phyloP scores from a whole-genome alignment of 2,797 vertebrate species.

The Liparis tanakae region DNA sequence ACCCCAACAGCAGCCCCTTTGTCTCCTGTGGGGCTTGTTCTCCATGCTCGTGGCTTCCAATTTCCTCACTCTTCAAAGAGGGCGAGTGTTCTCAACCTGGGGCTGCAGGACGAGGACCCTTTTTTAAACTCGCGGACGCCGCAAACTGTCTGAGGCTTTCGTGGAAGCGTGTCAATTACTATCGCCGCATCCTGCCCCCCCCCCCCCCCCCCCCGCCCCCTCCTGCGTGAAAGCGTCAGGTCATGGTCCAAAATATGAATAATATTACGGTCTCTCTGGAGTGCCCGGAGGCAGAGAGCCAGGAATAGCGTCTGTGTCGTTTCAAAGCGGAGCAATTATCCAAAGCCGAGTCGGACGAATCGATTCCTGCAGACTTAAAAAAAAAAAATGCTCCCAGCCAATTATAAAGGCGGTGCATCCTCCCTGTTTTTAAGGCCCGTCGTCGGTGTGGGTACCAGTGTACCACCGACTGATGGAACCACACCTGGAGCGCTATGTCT shows the following conservation, averaged over 20 bases:
- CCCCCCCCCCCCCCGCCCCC: conserved; percentile 11
- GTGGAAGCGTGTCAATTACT: conserved; percentile 58
- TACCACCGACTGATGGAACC: conserved; percentile 23
- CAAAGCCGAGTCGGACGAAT: conserved; percentile 68
- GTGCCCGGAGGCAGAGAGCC: conserved; percentile 53
- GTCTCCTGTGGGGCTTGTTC: conserved; percentile 57
- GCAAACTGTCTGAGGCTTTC: conserved; percentile 26
- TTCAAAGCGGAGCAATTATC: conserved; percentile 78
- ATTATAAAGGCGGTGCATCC: conserved; percentile 65
- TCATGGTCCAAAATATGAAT: conserved; percentile 45
- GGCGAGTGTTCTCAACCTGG: conserved; percentile 43
- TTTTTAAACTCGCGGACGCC: conserved; percentile 25
- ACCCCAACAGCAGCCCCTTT: conserved; percentile 61
- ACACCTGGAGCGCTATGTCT: neutral
- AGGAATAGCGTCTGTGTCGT: conserved; percentile 62
- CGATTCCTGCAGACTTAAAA: conserved; percentile 75
- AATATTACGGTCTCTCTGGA: conserved; percentile 54
- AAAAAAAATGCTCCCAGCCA: conserved; percentile 77
- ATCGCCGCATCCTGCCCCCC: conserved; percentile 19
- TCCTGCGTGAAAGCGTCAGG: conserved; percentile 26
- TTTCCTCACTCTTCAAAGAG: conserved; percentile 64
- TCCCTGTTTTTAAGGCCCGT: conserved; percentile 12
- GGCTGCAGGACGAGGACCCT: conserved; percentile 45
- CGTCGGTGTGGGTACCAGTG: conserved; percentile 45
- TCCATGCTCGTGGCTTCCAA: conserved; percentile 53